Base-by-base conservation (phyloP, 2,797 vertebrate species). In the Dicrostonyx torquatus region DNA sequence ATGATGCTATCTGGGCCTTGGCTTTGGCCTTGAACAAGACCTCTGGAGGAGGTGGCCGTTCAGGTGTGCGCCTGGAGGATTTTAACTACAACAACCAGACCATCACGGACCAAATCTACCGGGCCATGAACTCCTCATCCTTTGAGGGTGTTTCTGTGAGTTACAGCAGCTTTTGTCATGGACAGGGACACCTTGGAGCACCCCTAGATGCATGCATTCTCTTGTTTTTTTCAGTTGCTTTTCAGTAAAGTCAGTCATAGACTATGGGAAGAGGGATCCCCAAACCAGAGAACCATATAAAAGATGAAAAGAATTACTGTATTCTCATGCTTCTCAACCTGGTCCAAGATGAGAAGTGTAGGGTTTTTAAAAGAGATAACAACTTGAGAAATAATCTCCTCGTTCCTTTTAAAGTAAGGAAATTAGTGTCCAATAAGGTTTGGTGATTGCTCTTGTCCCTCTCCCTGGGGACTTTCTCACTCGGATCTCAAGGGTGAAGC, bases 21-120 rank as follows among this genome's bases (percentile, higher is more conserved):
- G 99, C 99, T 0, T 95, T 99, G 50, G 99, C 99, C 3, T 99
- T 99, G 93, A 99, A 99, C 97, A 99, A 99, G 98, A 99, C 99
- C 0, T 99, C 99, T 0, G 98, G 98, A 0, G 99, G 99, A 10
- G 99, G 99, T 66, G 99, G 99, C 90, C 99, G 98, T 53, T 93
- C 96, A 0, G 99, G 99, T 0, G 96, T 99, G 20, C 98, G 99
- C 13, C 96, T 99, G 97, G 99, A 99, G 96, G 99, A 99, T 97
- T 99, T 99, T 98, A 99, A 99, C 98, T 99, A 99, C 93, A 99
- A 99, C 98, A 99, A 99, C 98, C 99, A 99, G 76, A 99, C 99
- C 96, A 99, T 99, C 97, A 99, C 99, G 0, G 98, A 99, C 0
- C 99, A 99, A 97, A 99, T 99, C 98, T 99, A 99, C 98, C 97